Evolutionary conservation across 2,113 vertebrate species (phyloP).

Genomic region (Oxygymnocypris stewartii): DNA sequence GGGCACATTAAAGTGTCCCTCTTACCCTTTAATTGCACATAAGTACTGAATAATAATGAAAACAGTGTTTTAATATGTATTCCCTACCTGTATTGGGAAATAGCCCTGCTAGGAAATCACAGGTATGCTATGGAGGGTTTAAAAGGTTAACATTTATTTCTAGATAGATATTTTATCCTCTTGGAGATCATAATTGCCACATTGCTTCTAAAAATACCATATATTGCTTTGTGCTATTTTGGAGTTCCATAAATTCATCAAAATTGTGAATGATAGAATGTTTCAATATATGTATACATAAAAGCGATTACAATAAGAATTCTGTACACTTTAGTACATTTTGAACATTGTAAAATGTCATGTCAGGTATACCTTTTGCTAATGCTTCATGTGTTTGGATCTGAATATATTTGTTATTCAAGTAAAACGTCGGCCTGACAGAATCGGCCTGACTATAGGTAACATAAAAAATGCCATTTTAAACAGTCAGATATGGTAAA

Average conservation of each 20-base stretch:
- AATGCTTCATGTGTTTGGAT: neutral
- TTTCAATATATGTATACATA: neutral
- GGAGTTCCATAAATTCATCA: neutral
- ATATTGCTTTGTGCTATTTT: neutral
- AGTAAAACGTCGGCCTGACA: neutral
- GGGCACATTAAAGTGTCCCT: neutral
- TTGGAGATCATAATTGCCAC: neutral
- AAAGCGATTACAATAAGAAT: neutral
- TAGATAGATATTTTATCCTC: neutral
- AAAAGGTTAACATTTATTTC: neutral
- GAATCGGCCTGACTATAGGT: neutral
- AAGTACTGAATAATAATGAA: constrained; percentile 2
- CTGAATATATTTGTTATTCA: neutral
- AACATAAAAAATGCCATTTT: neutral
- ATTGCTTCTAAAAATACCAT: neutral
- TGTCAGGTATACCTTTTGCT: neutral
- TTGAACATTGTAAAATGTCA: neutral
- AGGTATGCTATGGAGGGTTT: neutral
- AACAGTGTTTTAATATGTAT: neutral
- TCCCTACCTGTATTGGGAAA: neutral
- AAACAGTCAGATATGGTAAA: neutral
- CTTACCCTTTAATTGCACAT: neutral
- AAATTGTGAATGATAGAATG: neutral
- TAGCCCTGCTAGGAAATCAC: neutral
- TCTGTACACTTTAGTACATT: neutral